phyloP scores from a whole-genome alignment of 1,140 invertebrate genomes.

The Globodera rostochiensis region DNA sequence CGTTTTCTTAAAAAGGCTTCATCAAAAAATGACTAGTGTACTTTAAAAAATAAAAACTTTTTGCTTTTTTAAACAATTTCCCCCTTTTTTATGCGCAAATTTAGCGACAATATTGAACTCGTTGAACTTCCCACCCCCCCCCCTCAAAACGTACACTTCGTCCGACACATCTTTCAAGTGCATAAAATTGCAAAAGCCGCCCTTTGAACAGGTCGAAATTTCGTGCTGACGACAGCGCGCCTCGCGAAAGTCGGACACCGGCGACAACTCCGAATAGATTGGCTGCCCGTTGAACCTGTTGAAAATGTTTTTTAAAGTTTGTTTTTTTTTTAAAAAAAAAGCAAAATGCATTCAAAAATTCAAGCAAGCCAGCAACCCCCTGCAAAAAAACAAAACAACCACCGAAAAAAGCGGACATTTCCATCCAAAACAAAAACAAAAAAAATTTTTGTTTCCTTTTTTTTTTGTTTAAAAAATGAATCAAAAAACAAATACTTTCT shows the following conservation, averaged over 20 bases:
- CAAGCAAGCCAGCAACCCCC: too few species aligned
- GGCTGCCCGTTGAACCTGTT: conserved; percentile 84
- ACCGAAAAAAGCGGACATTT: too few species aligned
- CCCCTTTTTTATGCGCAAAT: too few species aligned
- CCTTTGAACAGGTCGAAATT: conserved; percentile 95
- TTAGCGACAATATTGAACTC: too few species aligned
- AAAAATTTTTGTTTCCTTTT: too few species aligned
- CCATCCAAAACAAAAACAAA: too few species aligned
- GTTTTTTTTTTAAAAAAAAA: neutral
- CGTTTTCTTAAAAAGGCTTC: neutral
- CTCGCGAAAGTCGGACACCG: conserved; percentile 97
- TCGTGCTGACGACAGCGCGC: conserved; percentile 99
- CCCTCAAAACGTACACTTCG: conserved; percentile 38
- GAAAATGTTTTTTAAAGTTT: neutral
- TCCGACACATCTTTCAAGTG: conserved; percentile 88
- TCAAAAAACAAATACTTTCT: too few species aligned
- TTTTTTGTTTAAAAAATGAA: neutral
- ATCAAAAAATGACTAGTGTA: conserved; percentile 47
- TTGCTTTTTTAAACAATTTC: too few species aligned
- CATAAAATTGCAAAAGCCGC: conserved; percentile 99
- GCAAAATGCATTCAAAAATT: conserved; percentile 1
- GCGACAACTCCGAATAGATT: conserved; percentile 93
- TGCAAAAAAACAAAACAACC: neutral
- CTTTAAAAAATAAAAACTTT: too few species aligned
- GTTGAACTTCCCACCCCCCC: too few species aligned